Evolutionary conservation across 2,113 vertebrate genomes (phyloP).

Genomic region (Malurus elegans): DNA sequence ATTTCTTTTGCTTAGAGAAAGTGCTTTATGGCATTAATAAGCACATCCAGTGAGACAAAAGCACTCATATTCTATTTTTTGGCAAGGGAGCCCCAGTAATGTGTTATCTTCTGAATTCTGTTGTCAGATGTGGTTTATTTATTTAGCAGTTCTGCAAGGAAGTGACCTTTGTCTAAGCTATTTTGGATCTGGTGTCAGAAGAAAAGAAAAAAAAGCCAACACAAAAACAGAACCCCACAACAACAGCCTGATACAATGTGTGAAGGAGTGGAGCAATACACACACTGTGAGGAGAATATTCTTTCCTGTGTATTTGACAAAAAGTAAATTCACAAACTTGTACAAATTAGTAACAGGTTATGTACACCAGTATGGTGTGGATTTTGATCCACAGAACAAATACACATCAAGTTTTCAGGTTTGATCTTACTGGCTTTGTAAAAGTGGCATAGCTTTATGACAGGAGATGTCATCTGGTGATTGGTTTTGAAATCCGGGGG

Average conservation of each 20-base stretch:
- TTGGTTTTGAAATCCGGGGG: not conserved
- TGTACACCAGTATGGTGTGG: not conserved
- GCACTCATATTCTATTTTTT: not conserved
- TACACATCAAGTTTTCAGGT: not conserved
- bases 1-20: not conserved
- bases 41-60: not conserved
- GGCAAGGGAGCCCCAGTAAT: not conserved
- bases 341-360: not conserved
- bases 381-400: not conserved
- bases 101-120: not conserved
- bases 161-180: not conserved
- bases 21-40: not conserved
- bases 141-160: not conserved
- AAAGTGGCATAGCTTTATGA: not conserved
- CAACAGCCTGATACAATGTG: not conserved
- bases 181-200: not conserved
- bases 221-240: not conserved
- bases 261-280: not conserved
- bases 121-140: not conserved
- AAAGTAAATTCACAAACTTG: not conserved
- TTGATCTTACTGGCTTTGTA: not conserved
- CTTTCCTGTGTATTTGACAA: not conserved
- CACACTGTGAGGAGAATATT: not conserved
- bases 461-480: not conserved
- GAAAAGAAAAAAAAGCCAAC: not conserved